These are phyloP conservation scores for Crepidodera aurea DNA, from an alignment of 2,888 invertebrate genomes.

Conservation along the genomic window DNA sequence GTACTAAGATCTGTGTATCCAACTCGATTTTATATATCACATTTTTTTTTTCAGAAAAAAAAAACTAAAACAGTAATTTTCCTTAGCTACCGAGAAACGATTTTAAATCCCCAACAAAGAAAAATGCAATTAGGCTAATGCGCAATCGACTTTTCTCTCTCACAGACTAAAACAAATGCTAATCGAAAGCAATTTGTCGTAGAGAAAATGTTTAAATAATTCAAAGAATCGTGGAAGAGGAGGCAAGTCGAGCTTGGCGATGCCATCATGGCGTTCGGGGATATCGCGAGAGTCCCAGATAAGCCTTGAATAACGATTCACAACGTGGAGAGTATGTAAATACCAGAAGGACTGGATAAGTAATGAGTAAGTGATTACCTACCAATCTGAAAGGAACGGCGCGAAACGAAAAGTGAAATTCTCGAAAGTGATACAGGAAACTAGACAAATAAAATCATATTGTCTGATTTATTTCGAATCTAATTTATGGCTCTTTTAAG, in stretches of 20 bases:
- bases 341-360: conserved; percentile 50
- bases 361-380: conserved; percentile 60
- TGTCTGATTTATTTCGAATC: no score
- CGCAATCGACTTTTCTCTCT: conserved; percentile 21
- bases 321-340: conserved; percentile 48
- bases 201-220: conserved; percentile 49
- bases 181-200: conserved; percentile 44
- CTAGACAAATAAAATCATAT: background rate
- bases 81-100: conserved; percentile 3
- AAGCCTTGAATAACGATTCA: conserved; percentile 49
- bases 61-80: conserved; percentile 14
- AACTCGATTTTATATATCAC: no score
- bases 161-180: conserved; percentile 39
- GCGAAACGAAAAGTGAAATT: background rate
- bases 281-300: conserved; percentile 47
- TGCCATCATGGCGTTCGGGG: conserved; percentile 44
- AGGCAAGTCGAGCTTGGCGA: conserved; percentile 35
- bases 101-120: conserved; percentile 12
- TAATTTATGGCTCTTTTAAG: no score
- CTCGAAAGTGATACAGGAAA: background rate
- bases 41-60: background rate
- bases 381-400: conserved; percentile 53
- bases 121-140: conserved; percentile 39
- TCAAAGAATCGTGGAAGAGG: conserved; percentile 43
- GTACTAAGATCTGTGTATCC: no score